phyloP scores from a whole-genome alignment of 2,888 invertebrate species.

The Microdon myrmicae region DNA sequence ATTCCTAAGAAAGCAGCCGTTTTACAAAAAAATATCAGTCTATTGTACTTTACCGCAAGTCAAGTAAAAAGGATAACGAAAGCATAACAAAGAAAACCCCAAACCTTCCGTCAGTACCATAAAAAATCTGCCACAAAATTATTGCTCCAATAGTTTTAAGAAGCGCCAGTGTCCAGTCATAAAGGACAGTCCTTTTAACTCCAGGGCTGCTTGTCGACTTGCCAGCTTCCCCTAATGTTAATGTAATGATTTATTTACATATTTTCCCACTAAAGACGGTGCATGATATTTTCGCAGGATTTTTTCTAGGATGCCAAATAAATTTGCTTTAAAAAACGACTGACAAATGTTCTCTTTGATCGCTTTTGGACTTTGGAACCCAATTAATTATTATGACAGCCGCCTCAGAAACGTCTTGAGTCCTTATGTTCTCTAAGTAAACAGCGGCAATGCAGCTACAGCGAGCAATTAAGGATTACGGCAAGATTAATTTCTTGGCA shows the following conservation, averaged over 20 bases:
- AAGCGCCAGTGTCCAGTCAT: conserved; percentile 46
- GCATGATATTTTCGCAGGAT: conserved; percentile 13
- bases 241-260: conserved; percentile 55
- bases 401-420: conserved; percentile 18
- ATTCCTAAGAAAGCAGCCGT: conserved; percentile 21
- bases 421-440: conserved; percentile 1
- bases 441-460: conserved; percentile 5
- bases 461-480: conserved; percentile 49
- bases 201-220: neutral
- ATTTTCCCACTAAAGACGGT: conserved; percentile 49
- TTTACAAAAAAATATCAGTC: conserved; percentile 14
- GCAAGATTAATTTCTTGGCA: conserved; percentile 50
- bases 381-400: conserved; percentile 41
- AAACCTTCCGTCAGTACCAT: conserved; percentile 43
- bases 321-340: conserved; percentile 11
- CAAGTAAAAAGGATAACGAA: conserved; percentile 22
- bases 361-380: conserved; percentile 41
- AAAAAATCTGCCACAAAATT: conserved; percentile 54
- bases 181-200: conserved; percentile 44
- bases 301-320: conserved; percentile 10
- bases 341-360: conserved; percentile 36
- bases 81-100: conserved; percentile 17
- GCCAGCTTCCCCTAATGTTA: conserved; percentile 29
- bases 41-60: conserved; percentile 24
- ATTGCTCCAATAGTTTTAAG: conserved; percentile 37